Evolutionary conservation across 2,797 vertebrate species (phyloP).

Genomic region (Tragelaphus oryx): DNA sequence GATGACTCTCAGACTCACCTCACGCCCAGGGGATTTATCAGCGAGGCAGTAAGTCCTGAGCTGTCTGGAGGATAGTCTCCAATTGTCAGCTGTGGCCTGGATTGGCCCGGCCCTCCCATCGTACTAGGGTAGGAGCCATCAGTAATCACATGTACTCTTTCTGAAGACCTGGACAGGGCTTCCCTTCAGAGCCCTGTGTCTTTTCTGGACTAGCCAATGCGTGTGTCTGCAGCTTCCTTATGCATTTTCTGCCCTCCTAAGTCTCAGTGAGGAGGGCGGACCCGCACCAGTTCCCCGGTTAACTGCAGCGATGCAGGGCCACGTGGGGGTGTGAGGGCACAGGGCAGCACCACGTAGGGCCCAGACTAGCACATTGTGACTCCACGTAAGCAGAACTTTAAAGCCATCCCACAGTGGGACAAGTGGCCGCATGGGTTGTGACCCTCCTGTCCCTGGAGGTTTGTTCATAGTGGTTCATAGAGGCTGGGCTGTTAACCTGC

Average conservation of each 20-base stretch:
- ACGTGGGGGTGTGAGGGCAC: background rate
- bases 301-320: background rate
- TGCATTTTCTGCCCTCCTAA: background rate
- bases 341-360: background rate
- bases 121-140: background rate
- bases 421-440: background rate
- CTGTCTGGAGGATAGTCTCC: background rate
- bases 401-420: background rate
- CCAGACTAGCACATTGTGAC: background rate
- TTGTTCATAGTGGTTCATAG: background rate
- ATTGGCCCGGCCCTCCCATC: background rate
- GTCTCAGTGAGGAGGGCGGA: background rate
- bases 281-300: background rate
- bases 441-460: background rate
- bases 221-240: background rate
- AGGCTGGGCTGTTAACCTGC: background rate
- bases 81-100: background rate
- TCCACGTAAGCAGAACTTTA: background rate
- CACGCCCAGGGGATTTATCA: background rate
- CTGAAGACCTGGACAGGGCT: background rate
- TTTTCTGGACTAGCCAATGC: background rate
- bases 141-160: background rate
- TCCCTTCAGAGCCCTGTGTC: background rate
- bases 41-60: background rate
- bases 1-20: conserved; percentile 11